Percentiles rank a stretch among this genome's conserved stretches.
These are phyloP conservation scores for Takifugu flavidus DNA, from an alignment of 2,113 vertebrate genomes.

Conservation along the genomic window DNA sequence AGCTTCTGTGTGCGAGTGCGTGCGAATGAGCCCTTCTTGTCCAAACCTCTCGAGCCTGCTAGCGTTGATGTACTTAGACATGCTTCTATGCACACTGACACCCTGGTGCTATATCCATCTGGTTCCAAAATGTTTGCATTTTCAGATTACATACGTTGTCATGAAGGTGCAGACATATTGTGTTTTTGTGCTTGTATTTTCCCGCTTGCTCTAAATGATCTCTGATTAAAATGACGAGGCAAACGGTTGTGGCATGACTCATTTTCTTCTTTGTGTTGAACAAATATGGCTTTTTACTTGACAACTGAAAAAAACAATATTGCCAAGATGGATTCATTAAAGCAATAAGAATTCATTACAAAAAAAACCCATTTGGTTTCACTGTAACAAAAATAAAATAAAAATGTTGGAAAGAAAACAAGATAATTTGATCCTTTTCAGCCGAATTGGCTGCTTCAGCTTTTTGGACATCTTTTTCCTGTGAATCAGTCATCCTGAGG, in stretches of 20 bases:
- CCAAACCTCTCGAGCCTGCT: constrained; percentile 79
- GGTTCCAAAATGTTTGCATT: constrained; percentile 58
- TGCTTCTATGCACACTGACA: constrained; percentile 75
- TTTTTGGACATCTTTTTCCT: constrained; percentile 38
- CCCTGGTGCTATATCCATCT: constrained; percentile 82
- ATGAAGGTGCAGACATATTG: constrained; percentile 79
- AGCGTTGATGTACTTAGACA: constrained; percentile 74
- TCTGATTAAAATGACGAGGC: constrained; percentile 78
- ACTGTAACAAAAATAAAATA: not conserved
- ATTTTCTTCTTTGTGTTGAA: constrained; percentile 4
- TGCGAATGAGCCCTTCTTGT: constrained; percentile 19
- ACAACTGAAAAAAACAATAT: not conserved
- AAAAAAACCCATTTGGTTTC: not conserved
- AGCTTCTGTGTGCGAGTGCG: constrained; percentile 24
- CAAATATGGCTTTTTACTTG: not conserved
- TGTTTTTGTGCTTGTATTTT: constrained; percentile 88
- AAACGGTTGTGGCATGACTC: constrained; percentile 18
- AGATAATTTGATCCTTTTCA: constrained; percentile 1
- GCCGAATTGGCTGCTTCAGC: not conserved
- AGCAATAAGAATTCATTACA: not conserved
- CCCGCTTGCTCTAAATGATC: constrained; percentile 85
- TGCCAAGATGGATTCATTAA: not conserved
- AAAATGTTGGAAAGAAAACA: not conserved
- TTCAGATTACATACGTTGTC: constrained; percentile 59
- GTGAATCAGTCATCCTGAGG: constrained; percentile 61